Conservation (phyloP, 2,797 vertebrate species). For the Acipenser oxyrinchus region DNA sequence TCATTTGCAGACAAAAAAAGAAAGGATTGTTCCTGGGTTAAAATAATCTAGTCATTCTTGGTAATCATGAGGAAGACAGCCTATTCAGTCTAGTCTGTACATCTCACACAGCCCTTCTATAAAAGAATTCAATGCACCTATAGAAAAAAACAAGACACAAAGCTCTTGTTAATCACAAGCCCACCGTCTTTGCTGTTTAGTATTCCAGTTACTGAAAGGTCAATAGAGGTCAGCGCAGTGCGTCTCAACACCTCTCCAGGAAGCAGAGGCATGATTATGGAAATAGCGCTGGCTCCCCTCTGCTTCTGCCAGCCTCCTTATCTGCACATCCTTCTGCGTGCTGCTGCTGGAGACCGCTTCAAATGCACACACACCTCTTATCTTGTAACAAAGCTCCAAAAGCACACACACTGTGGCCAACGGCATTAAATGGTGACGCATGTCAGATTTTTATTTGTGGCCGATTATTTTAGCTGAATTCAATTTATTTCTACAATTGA, state of each 20-base stretch:
- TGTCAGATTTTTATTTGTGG: slow-evolving; percentile 61
- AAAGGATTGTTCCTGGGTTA: slow-evolving; percentile 8
- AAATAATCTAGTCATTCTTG: slow-evolving; percentile 11
- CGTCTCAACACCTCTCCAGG: slow-evolving; percentile 67
- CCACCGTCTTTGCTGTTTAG: slow-evolving; percentile 59
- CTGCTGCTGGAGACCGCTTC: slow-evolving; percentile 60
- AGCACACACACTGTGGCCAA: slow-evolving; percentile 48
- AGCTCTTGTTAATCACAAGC: slow-evolving; percentile 60
- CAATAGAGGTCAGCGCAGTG: slow-evolving; percentile 66
- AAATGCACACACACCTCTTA: slow-evolving; percentile 55
- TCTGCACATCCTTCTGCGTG: slow-evolving; percentile 69
- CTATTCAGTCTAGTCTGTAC: slow-evolving; percentile 8
- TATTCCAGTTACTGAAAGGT: slow-evolving; percentile 77
- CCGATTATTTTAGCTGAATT: slow-evolving; percentile 65
- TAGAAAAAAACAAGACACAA: slow-evolving; percentile 49
- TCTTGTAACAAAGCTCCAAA: slow-evolving; percentile 64
- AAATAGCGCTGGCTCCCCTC: slow-evolving; percentile 57
- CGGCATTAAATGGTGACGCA: slow-evolving; percentile 55
- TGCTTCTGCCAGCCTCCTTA: slow-evolving; percentile 65
- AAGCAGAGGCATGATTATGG: slow-evolving; percentile 73
- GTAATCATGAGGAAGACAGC: slow-evolving; percentile 12
- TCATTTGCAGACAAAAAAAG: slow-evolving; percentile 17
- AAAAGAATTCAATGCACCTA: slow-evolving; percentile 64
- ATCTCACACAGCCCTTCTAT: slow-evolving; percentile 24
- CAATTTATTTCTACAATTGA: slow-evolving; percentile 56